phyloP scores from a whole-genome alignment of 2,888 invertebrate species.

The Schizotus pectinicornis region DNA sequence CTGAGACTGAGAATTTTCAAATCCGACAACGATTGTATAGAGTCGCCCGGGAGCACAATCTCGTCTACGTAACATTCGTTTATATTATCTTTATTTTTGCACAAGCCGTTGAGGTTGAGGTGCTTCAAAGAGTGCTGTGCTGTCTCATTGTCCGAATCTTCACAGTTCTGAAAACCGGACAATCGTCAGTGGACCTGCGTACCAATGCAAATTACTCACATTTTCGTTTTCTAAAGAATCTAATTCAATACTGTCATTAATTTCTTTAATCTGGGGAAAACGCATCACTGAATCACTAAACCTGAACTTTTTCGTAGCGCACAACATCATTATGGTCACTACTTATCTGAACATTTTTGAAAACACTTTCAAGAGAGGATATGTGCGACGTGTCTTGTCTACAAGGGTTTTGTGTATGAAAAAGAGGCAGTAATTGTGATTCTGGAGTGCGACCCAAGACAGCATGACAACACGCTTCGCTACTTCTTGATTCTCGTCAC shows the following conservation, averaged over 20 bases:
- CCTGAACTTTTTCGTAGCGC: slow-evolving; percentile 50
- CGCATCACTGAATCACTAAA: slow-evolving; percentile 44
- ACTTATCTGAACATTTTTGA: no score
- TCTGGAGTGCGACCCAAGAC: slow-evolving; percentile 53
- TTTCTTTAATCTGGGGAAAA: slow-evolving; percentile 44
- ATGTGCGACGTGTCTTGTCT: slow-evolving; percentile 11
- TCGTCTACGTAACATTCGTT: slow-evolving; percentile 52
- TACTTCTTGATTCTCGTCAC: slow-evolving; percentile 51
- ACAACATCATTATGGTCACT: slow-evolving; percentile 39
- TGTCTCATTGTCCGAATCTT: slow-evolving; percentile 23
- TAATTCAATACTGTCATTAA: slow-evolving; percentile 52
- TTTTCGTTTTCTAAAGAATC: slow-evolving; percentile 54
- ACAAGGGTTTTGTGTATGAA: slow-evolving; percentile 22
- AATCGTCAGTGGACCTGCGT: neutral
- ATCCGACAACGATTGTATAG: slow-evolving; percentile 52
- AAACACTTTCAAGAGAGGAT: slow-evolving; percentile 17
- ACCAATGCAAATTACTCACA: slow-evolving; percentile 15
- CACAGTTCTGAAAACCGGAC: slow-evolving; percentile 3
- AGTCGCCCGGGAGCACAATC: slow-evolving; percentile 54
- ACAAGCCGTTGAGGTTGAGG: slow-evolving; percentile 55
- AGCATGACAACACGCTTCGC: slow-evolving; percentile 58
- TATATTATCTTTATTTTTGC: slow-evolving; percentile 43
- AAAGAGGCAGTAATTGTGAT: slow-evolving; percentile 52
- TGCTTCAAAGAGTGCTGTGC: slow-evolving; percentile 39
- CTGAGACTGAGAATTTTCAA: slow-evolving; percentile 57